Conservation (phyloP, 2,888 invertebrate species). For the Baronia brevicornis region DNA sequence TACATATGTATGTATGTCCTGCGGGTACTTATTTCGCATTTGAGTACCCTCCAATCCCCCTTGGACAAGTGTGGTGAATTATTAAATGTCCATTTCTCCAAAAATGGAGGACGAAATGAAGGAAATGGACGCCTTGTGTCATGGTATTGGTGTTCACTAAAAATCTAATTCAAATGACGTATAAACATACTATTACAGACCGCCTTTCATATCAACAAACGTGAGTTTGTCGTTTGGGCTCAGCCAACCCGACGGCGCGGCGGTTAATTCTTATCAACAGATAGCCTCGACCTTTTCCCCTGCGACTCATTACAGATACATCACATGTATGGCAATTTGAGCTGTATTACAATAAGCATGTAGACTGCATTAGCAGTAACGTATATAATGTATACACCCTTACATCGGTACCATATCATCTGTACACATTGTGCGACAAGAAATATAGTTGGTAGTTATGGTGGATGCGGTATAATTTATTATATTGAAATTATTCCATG, state of each 20-base stretch:
- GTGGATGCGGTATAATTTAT: conserved; percentile 12
- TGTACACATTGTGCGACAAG: conserved; percentile 10
- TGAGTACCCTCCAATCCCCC: too few relatives aligned
- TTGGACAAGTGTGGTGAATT: too few relatives aligned
- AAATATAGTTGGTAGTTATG: conserved; percentile 5
- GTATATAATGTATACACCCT: conserved; percentile 25
- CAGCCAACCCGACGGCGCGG: conserved; percentile 45
- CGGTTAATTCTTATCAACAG: conserved; percentile 53
- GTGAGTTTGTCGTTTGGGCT: conserved; percentile 41
- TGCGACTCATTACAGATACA: conserved; percentile 31
- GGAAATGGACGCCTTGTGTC: too few relatives aligned
- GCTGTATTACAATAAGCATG: conserved; percentile 24
- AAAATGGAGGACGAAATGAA: too few relatives aligned
- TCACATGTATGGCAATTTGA: conserved; percentile 17
- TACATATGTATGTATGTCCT: too few relatives aligned
- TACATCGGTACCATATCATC: conserved; percentile 21
- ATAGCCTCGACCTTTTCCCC: conserved; percentile 68
- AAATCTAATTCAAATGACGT: conserved; percentile 4
- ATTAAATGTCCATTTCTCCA: too few relatives aligned
- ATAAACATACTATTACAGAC: conserved; percentile 11
- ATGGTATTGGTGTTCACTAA: not conserved
- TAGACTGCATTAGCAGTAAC: conserved; percentile 17
- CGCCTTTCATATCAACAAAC: conserved; percentile 21
- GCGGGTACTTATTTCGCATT: too few relatives aligned
- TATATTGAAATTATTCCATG: not conserved